These are phyloP conservation scores for Zaprionus capensis DNA, from an alignment of 1,140 invertebrate species.

Conservation along the genomic window DNA sequence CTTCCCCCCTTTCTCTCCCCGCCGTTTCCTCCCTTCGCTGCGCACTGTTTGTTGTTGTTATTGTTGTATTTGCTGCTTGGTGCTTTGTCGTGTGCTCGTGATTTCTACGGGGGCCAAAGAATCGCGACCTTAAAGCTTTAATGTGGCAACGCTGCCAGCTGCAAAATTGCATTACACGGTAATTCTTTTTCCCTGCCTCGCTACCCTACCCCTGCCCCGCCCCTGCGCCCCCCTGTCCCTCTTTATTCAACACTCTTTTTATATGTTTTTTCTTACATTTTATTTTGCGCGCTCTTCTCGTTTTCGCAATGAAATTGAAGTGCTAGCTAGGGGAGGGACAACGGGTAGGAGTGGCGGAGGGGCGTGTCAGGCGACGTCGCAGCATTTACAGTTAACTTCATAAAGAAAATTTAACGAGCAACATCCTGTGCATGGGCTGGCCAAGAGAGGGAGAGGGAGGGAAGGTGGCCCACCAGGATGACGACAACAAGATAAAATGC, in stretches of 20 bases:
- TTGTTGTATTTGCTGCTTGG: slow-evolving; percentile 13
- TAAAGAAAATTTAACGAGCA: slow-evolving; percentile 82
- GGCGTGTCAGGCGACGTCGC: slow-evolving; percentile 44
- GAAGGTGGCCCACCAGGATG: slow-evolving; percentile 51
- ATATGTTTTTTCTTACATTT: slow-evolving; percentile 48
- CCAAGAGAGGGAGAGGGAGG: not conserved
- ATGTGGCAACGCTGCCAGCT: slow-evolving; percentile 37
- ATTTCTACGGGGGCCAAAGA: slow-evolving; percentile 19
- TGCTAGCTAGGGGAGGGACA: slow-evolving; percentile 13
- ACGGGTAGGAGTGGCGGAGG: slow-evolving; percentile 7
- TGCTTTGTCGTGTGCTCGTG: slow-evolving; percentile 15
- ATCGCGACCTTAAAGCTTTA: slow-evolving; percentile 60
- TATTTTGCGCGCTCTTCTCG: slow-evolving; percentile 58
- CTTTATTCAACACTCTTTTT: not conserved
- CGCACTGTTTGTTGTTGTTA: not conserved
- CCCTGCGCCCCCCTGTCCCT: not conserved
- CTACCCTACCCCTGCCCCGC: not conserved
- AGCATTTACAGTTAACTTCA: slow-evolving; percentile 81
- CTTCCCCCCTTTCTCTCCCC: slow-evolving; percentile 4
- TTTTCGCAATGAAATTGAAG: slow-evolving; percentile 70
- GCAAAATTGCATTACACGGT: slow-evolving; percentile 73
- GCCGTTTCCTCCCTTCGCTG: not conserved
- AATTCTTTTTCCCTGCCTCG: slow-evolving; percentile 45
- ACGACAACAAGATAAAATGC: slow-evolving; percentile 81
- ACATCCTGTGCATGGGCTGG: slow-evolving; percentile 69